Conservation (phyloP, 2,888 invertebrate genomes). For the Eupeodes luniger region DNA sequence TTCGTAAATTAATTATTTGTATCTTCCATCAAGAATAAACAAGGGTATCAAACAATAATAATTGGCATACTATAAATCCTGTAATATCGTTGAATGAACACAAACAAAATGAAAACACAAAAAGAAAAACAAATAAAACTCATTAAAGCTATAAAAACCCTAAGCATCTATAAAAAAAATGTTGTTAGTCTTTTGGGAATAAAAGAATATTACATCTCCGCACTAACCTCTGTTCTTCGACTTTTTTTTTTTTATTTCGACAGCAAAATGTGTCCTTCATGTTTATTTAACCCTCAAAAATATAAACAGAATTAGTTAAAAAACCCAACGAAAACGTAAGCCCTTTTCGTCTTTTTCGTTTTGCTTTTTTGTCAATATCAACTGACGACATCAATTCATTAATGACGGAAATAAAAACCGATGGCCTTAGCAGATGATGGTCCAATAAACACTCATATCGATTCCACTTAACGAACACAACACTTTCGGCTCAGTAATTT, state of each 20-base stretch:
- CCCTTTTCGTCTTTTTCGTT: not conserved
- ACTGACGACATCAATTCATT: conserved; percentile 63
- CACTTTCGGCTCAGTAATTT: conserved; percentile 24
- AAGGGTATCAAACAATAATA: conserved; percentile 12
- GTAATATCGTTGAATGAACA: not conserved
- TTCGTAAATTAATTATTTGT: conserved; percentile 10
- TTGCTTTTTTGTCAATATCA: conserved; percentile 34
- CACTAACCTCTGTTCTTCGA: not conserved
- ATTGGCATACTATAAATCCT: conserved; percentile 4
- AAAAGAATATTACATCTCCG: not conserved
- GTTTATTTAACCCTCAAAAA: conserved; percentile 21
- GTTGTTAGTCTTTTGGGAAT: not conserved
- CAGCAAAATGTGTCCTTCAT: conserved; percentile 12
- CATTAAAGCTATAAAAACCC: conserved; percentile 15
- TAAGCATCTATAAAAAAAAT: conserved; percentile 20
- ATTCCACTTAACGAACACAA: conserved; percentile 48
- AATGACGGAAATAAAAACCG: conserved; percentile 47
- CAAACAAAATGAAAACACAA: conserved; percentile 1
- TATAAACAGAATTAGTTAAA: not conserved
- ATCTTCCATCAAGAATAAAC: not conserved
- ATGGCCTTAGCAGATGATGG: conserved; percentile 20
- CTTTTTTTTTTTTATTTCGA: too few relatives aligned
- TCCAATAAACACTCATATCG: conserved; percentile 54
- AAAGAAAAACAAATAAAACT: not conserved
- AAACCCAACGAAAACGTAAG: not conserved